phyloP scores from a whole-genome alignment of 2,888 invertebrate genomes.

The Elmis aenea region DNA sequence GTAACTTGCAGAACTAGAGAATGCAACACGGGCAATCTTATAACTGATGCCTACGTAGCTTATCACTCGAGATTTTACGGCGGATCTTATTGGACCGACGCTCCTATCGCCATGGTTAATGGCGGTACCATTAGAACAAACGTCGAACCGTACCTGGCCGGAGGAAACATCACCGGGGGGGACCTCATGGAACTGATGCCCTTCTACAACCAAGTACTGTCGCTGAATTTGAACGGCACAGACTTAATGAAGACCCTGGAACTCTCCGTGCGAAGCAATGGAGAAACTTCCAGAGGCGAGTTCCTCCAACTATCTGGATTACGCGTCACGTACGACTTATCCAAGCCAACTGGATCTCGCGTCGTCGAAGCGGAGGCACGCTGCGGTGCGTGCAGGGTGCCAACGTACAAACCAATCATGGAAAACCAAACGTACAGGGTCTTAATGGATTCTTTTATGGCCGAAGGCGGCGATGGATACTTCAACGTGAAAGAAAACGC shows the following conservation, averaged over 20 bases:
- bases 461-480: constrained; percentile 72
- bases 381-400: constrained; percentile 65
- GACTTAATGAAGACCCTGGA: constrained; percentile 50
- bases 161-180: constrained; percentile 62
- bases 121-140: constrained; percentile 73
- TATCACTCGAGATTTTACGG: constrained; percentile 50
- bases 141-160: constrained; percentile 43
- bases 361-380: constrained; percentile 59
- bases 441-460: constrained; percentile 60
- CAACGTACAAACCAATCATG: constrained; percentile 53
- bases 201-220: constrained; percentile 65
- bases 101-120: constrained; percentile 70
- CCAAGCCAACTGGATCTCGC: constrained; percentile 55
- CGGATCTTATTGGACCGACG: constrained; percentile 66
- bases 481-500: constrained; percentile 42
- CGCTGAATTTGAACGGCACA: constrained; percentile 61
- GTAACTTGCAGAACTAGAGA: constrained; percentile 63
- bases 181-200: constrained; percentile 70
- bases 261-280: constrained; percentile 36
- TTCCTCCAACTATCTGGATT: constrained; percentile 82
- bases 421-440: constrained; percentile 56
- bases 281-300: constrained; percentile 54
- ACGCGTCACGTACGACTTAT: constrained; percentile 63
- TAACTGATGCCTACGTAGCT: constrained; percentile 70
- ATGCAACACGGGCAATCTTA: constrained; percentile 81